Evolutionary conservation across 2,113 vertebrate genomes (phyloP), one percentile per base, ranked within the genome.

Genomic region (Zosterops japonicus): DNA sequence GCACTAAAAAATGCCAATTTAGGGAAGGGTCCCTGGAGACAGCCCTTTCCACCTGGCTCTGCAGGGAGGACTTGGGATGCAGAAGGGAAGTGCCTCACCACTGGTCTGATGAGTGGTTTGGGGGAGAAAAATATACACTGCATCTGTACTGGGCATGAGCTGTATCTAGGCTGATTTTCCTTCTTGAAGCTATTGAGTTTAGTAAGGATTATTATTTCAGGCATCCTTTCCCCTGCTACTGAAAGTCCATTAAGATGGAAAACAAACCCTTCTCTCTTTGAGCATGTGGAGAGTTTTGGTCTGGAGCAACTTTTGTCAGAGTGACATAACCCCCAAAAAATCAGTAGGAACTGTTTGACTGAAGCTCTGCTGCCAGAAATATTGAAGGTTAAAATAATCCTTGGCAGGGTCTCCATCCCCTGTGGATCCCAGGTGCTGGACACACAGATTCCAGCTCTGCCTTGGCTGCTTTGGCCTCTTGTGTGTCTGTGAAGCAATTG

Each of bases 381-480:
- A 88, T 12, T 36, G 92, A 93, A 94, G 93, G 93, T 96, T 96
- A 96, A 92, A 96, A 89, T 53, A 96, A 96, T 95, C 83, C 85
- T 78, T 94, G 95, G 92, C 94, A 71, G 60, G 60, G n/a, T 41
- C 64, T 83, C 60, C 64, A 42, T 90, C 68, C 76, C 88, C 76
- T 93, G 90, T 1, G 55, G 90, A 90, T 93, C 68, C 59, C 93
- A 96, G 95, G 94, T 96, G 93, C n/a, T 63, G 92, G 82, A 89
- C 57, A 28, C 0, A 1, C 27, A 0, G n/a, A 53, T 88, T 74
- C 71, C 93, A 94, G 68, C 64, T 67, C 83, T 94, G 92, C 53
- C 44, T 86, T 36, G 25, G 76, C 81, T 94, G 79, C 82, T 83
- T 77, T 87, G 94, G 93, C 77, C 78, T 80, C 78, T 25, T 4